These are phyloP conservation scores for Telmatochromis sp. DNA, from an alignment of 2,113 vertebrate genomes.

Conservation along the genomic window DNA sequence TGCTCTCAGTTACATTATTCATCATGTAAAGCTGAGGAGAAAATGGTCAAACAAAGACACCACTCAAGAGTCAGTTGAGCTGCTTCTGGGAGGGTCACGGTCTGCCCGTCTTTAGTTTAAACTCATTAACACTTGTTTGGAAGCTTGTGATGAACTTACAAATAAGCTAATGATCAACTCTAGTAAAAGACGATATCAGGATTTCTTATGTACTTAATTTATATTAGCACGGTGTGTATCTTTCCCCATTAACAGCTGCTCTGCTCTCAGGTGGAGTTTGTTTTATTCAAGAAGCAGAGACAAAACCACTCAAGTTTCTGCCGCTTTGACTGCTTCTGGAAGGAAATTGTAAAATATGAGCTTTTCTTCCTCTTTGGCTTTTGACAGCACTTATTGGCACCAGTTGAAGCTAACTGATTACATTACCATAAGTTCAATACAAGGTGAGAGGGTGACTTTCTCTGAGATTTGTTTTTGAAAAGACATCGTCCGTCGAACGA, in stretches of 20 bases:
- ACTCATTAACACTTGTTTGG: not conserved
- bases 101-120: not conserved
- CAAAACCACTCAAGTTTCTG: not conserved
- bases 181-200: not conserved
- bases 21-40: not conserved
- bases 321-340: not conserved
- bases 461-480: not conserved
- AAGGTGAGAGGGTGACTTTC: not conserved
- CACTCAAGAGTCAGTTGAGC: not conserved
- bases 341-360: not conserved
- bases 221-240: not conserved
- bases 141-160: not conserved
- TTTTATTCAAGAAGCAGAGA: not conserved
- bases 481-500: accelerated
- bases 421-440: not conserved
- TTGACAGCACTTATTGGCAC: not conserved
- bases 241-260: not conserved
- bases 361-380: not conserved
- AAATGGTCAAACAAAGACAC: not conserved
- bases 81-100: not conserved
- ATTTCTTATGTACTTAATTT: not conserved
- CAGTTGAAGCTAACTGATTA: not conserved
- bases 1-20: not conserved
- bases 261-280: not conserved
- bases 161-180: not conserved